phyloP scores from a whole-genome alignment of 1,140 invertebrate genomes.

The Listronotus oregonensis region DNA sequence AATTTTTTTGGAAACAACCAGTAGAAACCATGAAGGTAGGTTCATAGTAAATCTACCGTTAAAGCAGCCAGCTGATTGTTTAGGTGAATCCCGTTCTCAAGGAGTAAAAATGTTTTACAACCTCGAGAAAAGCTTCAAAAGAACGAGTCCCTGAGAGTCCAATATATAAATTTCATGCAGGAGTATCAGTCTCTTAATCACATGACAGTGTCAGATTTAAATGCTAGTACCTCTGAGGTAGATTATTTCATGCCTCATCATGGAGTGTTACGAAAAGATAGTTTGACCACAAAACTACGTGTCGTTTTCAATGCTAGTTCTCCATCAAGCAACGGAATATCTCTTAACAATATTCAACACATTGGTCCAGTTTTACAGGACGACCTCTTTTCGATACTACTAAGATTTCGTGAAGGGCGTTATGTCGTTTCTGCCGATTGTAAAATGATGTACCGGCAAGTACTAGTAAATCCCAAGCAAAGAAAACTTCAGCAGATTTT shows the following conservation, averaged over 20 bases:
- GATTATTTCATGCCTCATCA: constrained; percentile 56
- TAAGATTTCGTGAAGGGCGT: constrained; percentile 45
- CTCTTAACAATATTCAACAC: constrained; percentile 52
- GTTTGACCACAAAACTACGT: too few relatives aligned
- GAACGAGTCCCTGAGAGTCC: too few relatives aligned
- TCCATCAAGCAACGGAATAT: constrained; percentile 43
- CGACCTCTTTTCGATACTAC: constrained; percentile 45
- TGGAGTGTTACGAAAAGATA: constrained; percentile 45
- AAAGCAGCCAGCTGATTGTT: too few relatives aligned
- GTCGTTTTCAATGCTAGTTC: constrained; percentile 55
- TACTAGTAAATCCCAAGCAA: constrained; percentile 44
- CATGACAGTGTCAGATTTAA: constrained; percentile 32
- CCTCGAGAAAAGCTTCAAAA: too few relatives aligned
- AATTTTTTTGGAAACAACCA: too few relatives aligned
- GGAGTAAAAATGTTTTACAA: too few relatives aligned
- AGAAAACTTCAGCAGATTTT: constrained; percentile 49
- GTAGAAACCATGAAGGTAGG: too few relatives aligned
- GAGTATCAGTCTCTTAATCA: constrained; percentile 47
- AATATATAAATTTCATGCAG: constrained; percentile 47
- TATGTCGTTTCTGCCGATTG: constrained; percentile 45
- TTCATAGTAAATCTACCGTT: too few relatives aligned
- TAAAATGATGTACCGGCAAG: constrained; percentile 52
- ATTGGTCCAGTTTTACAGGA: constrained; percentile 53
- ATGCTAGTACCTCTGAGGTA: neutral
- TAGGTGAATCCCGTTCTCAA: too few relatives aligned